Percentiles rank a stretch among this genome's conserved stretches.
Evolutionary conservation across 1,140 invertebrate genomes (phyloP).

Genomic region (Lethrus apterus): DNA sequence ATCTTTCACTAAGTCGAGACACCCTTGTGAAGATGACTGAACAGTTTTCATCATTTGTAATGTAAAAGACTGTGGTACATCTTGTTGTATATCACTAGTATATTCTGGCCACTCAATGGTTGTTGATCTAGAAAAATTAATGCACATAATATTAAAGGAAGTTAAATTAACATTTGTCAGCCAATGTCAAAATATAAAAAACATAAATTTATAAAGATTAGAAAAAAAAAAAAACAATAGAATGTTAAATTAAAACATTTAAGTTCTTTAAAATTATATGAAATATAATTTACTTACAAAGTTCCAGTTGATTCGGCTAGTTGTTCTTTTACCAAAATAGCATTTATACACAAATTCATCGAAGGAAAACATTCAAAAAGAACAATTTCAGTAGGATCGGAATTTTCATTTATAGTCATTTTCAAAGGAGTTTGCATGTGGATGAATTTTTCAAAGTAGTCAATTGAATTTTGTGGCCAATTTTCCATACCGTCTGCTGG

Average conservation of each 20-base stretch:
- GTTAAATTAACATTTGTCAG: too few species aligned
- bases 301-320: slow-evolving; percentile 10
- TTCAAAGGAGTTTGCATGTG: not conserved
- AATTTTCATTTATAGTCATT: slow-evolving; percentile 4
- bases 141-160: too few species aligned
- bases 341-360: slow-evolving; percentile 12
- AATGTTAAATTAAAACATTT: not conserved
- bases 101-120: slow-evolving; percentile 4
- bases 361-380: slow-evolving; percentile 10
- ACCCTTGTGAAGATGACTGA: slow-evolving; percentile 1
- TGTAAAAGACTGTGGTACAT: not conserved
- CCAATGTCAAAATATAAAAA: too few species aligned
- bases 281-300: slow-evolving; percentile 6
- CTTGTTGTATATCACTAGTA: not conserved
- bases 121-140: not conserved
- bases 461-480: not conserved
- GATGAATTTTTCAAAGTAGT: slow-evolving; percentile 6
- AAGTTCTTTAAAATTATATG: not conserved
- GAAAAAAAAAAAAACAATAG: not conserved
- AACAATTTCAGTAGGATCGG: slow-evolving; percentile 1
- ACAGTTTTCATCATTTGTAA: slow-evolving; percentile 9
- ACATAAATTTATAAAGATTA: not conserved
- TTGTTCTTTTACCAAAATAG: slow-evolving; percentile 3
- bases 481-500: not conserved
- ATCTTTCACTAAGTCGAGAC: not conserved